A percentile compares a stretch with the other conserved stretches of the same genome.
Conservation (phyloP, 1,140 invertebrate species). For the Camponotus pennsylvanicus region DNA sequence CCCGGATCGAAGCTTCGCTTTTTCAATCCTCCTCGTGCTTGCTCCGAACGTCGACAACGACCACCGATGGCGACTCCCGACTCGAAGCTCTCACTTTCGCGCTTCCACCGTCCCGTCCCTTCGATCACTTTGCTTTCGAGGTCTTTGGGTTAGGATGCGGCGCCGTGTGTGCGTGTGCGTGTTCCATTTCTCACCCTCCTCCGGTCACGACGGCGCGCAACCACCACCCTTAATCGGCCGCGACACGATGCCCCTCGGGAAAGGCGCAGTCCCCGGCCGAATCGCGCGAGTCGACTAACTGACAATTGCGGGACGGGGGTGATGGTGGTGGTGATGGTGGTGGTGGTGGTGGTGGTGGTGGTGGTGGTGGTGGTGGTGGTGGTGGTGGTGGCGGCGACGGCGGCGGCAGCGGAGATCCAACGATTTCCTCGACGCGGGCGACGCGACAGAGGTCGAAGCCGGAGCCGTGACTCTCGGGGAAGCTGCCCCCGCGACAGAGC, state of each 20-base stretch:
- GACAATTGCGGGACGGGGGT: not conserved
- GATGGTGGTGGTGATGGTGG: too few species aligned
- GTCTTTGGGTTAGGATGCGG: too few species aligned
- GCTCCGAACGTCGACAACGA: not conserved
- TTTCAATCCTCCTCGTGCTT: not conserved
- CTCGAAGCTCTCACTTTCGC: not conserved
- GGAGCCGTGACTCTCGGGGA: not conserved
- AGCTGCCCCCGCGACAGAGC: slow-evolving; percentile 43
- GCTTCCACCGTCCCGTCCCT: too few species aligned
- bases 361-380: too few species aligned
- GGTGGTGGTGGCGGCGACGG: too few species aligned
- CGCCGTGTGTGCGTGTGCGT: slow-evolving; percentile 20
- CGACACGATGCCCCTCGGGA: slow-evolving; percentile 29
- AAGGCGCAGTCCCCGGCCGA: slow-evolving; percentile 46
- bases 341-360: too few species aligned
- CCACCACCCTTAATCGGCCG: slow-evolving; percentile 51
- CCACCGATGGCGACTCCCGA: too few species aligned
- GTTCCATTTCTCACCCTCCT: slow-evolving; percentile 44
- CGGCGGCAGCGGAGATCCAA: too few species aligned
- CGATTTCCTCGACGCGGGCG: slow-evolving; percentile 43
- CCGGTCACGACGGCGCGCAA: slow-evolving; percentile 42
- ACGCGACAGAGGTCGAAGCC: slow-evolving; percentile 44
- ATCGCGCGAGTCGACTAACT: slow-evolving; percentile 44
- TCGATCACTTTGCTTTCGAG: too few species aligned
- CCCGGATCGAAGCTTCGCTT: not conserved